Percentiles rank a stretch among this genome's conserved stretches.
These are phyloP conservation scores for Schizopygopsis malacanthus DNA, from an alignment of 2,797 vertebrate genomes.

Conservation along the genomic window DNA sequence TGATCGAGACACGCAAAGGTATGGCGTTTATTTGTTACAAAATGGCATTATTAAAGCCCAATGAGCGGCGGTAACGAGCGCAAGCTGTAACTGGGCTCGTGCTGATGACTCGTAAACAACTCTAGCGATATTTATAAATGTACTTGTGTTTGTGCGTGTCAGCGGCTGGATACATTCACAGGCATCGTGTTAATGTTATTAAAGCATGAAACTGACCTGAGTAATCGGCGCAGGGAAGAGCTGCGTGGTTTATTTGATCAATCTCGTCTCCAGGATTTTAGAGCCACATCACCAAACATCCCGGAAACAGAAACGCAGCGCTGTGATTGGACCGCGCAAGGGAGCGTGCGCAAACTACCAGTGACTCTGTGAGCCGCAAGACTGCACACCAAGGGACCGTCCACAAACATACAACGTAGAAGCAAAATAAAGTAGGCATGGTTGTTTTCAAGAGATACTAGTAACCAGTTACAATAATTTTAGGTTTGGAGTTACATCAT, in stretches of 20 bases:
- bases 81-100: conserved; percentile 25
- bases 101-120: conserved; percentile 50
- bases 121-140: conserved; percentile 10
- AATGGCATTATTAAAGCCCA: conserved; percentile 19
- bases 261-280: conserved; percentile 74
- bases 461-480: background rate
- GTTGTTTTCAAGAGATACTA: background rate
- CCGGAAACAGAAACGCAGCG: conserved; percentile 77
- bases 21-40: conserved; percentile 1
- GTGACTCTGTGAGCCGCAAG: conserved; percentile 41
- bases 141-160: conserved; percentile 34
- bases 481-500: conserved; percentile 1
- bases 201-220: conserved; percentile 71
- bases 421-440: background rate
- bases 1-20: conserved; percentile 17
- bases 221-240: conserved; percentile 60
- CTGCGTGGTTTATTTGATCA: conserved; percentile 67
- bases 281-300: conserved; percentile 84
- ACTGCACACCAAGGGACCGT: background rate
- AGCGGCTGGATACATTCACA: background rate
- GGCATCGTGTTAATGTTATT: background rate
- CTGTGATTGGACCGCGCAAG: conserved; percentile 76
- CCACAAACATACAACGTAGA: conserved; percentile 35
- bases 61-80: background rate
- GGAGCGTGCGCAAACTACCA: conserved; percentile 64